phyloP scores from a whole-genome alignment of 2,797 vertebrate species.

The Bradypus variegatus region DNA sequence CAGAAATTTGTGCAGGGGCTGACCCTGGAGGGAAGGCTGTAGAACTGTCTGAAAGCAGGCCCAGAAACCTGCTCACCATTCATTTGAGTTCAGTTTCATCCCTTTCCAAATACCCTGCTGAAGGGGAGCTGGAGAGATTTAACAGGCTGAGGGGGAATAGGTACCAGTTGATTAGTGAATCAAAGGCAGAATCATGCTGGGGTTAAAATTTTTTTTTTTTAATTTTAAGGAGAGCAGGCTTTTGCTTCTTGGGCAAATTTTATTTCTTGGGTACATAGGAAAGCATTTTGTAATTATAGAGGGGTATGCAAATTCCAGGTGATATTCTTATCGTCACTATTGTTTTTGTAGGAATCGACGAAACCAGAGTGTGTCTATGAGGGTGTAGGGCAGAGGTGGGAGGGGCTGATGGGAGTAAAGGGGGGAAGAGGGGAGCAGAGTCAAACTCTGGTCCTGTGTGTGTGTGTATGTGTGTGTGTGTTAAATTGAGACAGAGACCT shows the following conservation, averaged over 20 bases:
- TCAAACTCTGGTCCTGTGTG: not conserved
- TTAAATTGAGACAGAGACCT: not conserved
- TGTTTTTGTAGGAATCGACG: conserved; percentile 14
- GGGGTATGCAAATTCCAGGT: conserved; percentile 46
- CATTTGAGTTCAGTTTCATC: not conserved
- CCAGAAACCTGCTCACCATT: not conserved
- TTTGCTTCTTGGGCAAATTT: conserved; percentile 46
- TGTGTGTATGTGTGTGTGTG: not conserved
- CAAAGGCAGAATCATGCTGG: not conserved
- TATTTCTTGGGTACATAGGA: not conserved
- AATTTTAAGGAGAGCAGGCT: not conserved
- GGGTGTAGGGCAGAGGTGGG: not conserved
- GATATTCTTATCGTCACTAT: conserved; percentile 26
- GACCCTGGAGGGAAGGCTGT: not conserved
- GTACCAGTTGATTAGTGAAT: not conserved
- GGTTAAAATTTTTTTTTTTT: not conserved
- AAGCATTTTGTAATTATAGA: conserved; percentile 40
- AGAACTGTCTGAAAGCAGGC: not conserved
- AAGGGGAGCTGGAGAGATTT: not conserved
- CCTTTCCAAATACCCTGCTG: not conserved
- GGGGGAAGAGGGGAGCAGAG: not conserved
- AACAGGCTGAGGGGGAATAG: not conserved
- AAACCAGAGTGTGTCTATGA: not conserved
- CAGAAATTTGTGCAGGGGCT: not conserved
- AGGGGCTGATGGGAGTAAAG: not conserved